Evolutionary conservation across 2,888 invertebrate genomes (phyloP).

Genomic region (Punctoribates punctum): DNA sequence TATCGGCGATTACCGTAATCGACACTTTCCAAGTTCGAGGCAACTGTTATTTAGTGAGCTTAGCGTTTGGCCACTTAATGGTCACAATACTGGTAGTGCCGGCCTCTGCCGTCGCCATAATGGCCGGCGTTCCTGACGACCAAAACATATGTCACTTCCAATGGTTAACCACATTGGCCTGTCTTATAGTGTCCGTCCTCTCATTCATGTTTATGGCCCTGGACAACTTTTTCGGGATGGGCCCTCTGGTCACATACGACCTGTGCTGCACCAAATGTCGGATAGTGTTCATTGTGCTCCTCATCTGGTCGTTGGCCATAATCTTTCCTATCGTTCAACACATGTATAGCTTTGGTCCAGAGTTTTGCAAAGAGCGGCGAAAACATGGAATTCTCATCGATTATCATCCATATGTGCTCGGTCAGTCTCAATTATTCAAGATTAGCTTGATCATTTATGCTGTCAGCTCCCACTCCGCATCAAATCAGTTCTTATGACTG

Average conservation of each 20-base stretch:
- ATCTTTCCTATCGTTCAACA: conserved; percentile 63
- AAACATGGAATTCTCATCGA: not conserved
- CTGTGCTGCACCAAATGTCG: conserved; percentile 46
- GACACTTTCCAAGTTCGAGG: conserved; percentile 61
- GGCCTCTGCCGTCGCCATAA: conserved; percentile 65
- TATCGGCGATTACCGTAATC: conserved; percentile 69
- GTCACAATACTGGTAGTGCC: conserved; percentile 68
- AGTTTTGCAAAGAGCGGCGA: conserved; percentile 50
- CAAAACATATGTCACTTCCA: conserved; percentile 62
- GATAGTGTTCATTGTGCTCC: conserved; percentile 58
- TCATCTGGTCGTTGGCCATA: conserved; percentile 61
- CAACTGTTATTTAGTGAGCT: conserved; percentile 66
- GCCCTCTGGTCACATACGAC: conserved; percentile 54
- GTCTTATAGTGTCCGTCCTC: conserved; percentile 64
- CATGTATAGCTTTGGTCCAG: conserved; percentile 54
- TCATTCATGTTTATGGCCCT: conserved; percentile 63
- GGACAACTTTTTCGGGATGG: conserved; percentile 62
- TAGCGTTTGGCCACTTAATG: conserved; percentile 68
- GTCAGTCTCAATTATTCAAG: conserved; percentile 3
- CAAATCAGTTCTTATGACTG: too few relatives aligned
- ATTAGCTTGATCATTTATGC: too few relatives aligned
- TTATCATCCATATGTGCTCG: conserved; percentile 40
- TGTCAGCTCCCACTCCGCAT: too few relatives aligned
- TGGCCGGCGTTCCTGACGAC: conserved; percentile 60
- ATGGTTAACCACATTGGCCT: conserved; percentile 65